phyloP scores from a whole-genome alignment of 2,113 vertebrate genomes.

The Hippocampus comes region DNA sequence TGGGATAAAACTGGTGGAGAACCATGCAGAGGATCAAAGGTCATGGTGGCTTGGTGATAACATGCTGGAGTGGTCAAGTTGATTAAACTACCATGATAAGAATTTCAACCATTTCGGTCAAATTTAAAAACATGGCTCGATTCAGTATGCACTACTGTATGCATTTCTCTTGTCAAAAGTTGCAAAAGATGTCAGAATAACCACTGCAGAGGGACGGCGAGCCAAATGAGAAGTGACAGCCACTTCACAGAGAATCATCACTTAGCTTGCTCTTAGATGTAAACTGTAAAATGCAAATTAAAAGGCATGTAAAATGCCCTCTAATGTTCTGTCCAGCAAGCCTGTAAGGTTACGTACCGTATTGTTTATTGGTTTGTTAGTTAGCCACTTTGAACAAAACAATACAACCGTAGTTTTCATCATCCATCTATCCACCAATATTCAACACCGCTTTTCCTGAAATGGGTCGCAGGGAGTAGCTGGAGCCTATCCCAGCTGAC shows the following conservation, averaged over 20 bases:
- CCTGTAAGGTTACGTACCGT: no score
- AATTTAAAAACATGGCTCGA: not conserved
- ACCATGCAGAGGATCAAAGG: constrained; percentile 9
- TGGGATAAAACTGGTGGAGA: constrained; percentile 46
- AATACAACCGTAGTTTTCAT: no score
- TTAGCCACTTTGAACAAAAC: no score
- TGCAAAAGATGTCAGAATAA: not conserved
- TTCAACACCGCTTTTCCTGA: no score
- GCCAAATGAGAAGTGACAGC: not conserved
- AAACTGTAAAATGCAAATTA: not conserved
- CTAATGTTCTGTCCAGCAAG: no score
- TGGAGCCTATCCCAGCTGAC: no score
- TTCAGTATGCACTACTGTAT: not conserved
- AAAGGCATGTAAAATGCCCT: not conserved
- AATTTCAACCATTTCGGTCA: not conserved
- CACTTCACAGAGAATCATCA: not conserved
- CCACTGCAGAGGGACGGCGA: not conserved
- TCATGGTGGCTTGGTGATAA: constrained; percentile 8
- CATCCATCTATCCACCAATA: no score
- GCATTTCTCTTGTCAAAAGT: not conserved
- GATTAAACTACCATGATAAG: not conserved
- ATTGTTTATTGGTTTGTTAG: not conserved
- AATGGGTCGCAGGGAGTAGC: no score
- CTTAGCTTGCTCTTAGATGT: not conserved
- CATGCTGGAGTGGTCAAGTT: constrained; percentile 1